A percentile compares a stretch with the other conserved stretches of the same genome.
phyloP scores from a whole-genome alignment of 1,140 invertebrate genomes.

The Magallana gigas region DNA sequence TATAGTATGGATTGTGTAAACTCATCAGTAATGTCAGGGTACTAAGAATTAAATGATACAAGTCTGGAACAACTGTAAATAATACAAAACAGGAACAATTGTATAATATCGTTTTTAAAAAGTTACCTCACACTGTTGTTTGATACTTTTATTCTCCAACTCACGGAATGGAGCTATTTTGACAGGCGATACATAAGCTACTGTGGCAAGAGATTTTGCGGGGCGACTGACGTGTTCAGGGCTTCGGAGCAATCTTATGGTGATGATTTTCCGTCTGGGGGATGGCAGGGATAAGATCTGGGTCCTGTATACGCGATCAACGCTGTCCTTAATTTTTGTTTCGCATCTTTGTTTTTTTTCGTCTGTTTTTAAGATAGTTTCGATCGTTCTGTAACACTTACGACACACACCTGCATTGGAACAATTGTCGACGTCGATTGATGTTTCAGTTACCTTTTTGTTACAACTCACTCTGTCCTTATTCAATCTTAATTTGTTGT shows the following conservation, averaged over 20 bases:
- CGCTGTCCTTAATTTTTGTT: neutral
- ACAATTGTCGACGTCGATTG: neutral
- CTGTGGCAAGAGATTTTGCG: neutral
- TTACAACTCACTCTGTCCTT: neutral
- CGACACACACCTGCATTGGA: neutral
- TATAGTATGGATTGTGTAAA: too few relatives aligned
- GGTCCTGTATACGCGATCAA: neutral
- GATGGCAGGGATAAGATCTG: neutral
- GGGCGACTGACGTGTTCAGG: neutral
- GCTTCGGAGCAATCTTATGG: neutral
- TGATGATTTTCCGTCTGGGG: neutral
- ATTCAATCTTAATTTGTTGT: neutral
- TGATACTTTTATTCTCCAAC: too few relatives aligned
- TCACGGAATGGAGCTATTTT: neutral
- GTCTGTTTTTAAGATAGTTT: neutral
- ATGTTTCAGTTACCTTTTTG: neutral
- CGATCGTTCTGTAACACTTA: neutral
- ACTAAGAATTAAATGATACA: too few relatives aligned
- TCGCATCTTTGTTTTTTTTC: neutral
- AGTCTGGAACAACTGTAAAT: too few relatives aligned
- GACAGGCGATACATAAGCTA: neutral
- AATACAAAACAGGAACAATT: too few relatives aligned
- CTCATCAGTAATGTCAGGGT: too few relatives aligned
- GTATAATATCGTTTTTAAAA: too few relatives aligned
- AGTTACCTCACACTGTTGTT: too few relatives aligned